Evolutionary conservation across 2,888 invertebrate genomes (phyloP).

Genomic region (Hypselothyrea guttata): DNA sequence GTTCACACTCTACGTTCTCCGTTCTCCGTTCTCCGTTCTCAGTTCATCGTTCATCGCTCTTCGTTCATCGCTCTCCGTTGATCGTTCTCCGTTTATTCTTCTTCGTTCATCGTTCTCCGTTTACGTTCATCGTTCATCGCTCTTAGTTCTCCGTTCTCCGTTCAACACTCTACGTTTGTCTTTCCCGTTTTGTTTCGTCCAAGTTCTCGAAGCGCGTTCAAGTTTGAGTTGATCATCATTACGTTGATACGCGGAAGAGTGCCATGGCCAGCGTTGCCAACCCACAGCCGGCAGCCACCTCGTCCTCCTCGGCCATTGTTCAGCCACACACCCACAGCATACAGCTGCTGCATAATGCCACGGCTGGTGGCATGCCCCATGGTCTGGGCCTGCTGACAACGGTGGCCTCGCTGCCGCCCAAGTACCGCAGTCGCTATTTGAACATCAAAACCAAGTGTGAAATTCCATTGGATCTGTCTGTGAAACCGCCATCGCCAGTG

Average conservation of each 20-base stretch:
- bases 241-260: constrained; percentile 45
- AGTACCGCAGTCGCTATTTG: constrained; percentile 82
- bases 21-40: too few relatives aligned
- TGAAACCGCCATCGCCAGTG: constrained; percentile 83
- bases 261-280: constrained; percentile 61
- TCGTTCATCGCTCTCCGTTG: constrained; percentile 11
- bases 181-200: constrained; percentile 22
- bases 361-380: constrained; percentile 72
- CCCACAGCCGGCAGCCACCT: constrained; percentile 23
- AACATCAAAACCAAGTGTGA: constrained; percentile 80
- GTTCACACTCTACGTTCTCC: not conserved
- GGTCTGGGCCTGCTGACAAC: constrained; percentile 81
- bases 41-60: constrained; percentile 15
- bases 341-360: constrained; percentile 69
- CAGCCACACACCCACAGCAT: constrained; percentile 64
- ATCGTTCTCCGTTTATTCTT: constrained; percentile 17
- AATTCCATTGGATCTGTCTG: constrained; percentile 88
- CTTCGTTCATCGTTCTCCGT: constrained; percentile 6
- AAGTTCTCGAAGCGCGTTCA: constrained; percentile 58
- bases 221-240: constrained; percentile 59
- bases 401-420: constrained; percentile 81
- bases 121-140: constrained; percentile 16
- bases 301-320: constrained; percentile 15
- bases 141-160: constrained; percentile 8
- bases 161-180: constrained; percentile 23